Conservation (phyloP, 1,140 invertebrate genomes). For the Cecropterus lyciades region DNA sequence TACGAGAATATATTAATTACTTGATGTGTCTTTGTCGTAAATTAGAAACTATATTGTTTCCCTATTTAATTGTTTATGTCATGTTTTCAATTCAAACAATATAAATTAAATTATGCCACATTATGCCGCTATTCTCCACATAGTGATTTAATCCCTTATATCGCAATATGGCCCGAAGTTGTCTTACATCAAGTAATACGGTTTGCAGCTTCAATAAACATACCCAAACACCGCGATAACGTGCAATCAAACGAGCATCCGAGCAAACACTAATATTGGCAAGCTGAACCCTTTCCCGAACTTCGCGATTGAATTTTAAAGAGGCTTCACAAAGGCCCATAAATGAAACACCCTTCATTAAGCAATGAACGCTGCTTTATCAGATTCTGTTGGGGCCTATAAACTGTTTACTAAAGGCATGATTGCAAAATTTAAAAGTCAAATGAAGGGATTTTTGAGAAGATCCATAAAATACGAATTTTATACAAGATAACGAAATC, state of each 20-base stretch:
- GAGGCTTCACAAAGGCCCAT: slow-evolving; percentile 29
- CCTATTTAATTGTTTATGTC: too few relatives aligned
- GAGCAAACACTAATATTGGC: slow-evolving; percentile 31
- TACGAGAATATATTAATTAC: too few relatives aligned
- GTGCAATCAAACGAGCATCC: slow-evolving; percentile 20
- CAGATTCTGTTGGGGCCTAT: slow-evolving; percentile 17
- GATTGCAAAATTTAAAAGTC: slow-evolving; percentile 21
- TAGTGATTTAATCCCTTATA: too few relatives aligned
- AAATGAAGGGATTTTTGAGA: slow-evolving; percentile 2
- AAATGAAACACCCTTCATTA: slow-evolving; percentile 24
- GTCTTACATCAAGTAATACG: slow-evolving; percentile 3
- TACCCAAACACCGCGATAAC: slow-evolving; percentile 14
- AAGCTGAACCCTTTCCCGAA: slow-evolving; percentile 30
- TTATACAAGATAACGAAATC: not conserved
- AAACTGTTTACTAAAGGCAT: slow-evolving; percentile 14
- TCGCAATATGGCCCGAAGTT: not conserved
- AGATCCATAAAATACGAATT: slow-evolving; percentile 2
- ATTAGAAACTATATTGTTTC: too few relatives aligned
- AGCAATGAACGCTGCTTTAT: slow-evolving; percentile 21
- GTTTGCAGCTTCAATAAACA: slow-evolving; percentile 1
- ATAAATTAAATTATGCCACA: too few relatives aligned
- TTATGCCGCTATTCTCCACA: too few relatives aligned
- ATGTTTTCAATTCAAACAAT: too few relatives aligned
- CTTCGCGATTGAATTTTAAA: slow-evolving; percentile 31
- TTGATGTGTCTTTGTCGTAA: too few relatives aligned